Conservation (phyloP, 1,140 invertebrate genomes). For the Steinernema khuongi region DNA sequence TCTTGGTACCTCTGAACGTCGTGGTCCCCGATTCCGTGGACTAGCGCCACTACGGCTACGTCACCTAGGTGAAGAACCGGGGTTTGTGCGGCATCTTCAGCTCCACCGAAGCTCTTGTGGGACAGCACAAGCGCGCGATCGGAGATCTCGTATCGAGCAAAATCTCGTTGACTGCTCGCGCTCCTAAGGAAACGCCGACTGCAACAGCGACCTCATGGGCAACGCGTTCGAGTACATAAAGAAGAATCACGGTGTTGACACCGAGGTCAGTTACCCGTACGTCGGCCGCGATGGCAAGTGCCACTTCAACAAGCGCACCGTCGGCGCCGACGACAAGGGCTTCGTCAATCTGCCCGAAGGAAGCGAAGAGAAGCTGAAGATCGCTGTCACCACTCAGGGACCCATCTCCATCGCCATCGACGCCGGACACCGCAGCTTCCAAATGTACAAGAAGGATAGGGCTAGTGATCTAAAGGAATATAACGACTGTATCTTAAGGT, state of each 20-base stretch:
- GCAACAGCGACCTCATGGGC: slow-evolving; percentile 90
- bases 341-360: slow-evolving; percentile 71
- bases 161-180: slow-evolving; percentile 61
- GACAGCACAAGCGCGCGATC: slow-evolving; percentile 81
- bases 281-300: slow-evolving; percentile 68
- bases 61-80: slow-evolving; percentile 86
- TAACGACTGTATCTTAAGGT: not conserved
- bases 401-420: not conserved
- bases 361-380: slow-evolving; percentile 67
- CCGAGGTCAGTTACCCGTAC: slow-evolving; percentile 83
- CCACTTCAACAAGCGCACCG: slow-evolving; percentile 68
- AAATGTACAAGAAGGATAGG: not conserved
- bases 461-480: not conserved
- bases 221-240: slow-evolving; percentile 76
- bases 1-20: slow-evolving; percentile 36
- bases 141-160: slow-evolving; percentile 82
- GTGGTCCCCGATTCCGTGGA: slow-evolving; percentile 66
- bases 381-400: not conserved
- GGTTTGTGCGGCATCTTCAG: slow-evolving; percentile 83
- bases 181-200: slow-evolving; percentile 85
- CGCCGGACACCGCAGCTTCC: not conserved
- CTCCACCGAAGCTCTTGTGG: slow-evolving; percentile 87
- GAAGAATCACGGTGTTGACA: slow-evolving; percentile 81
- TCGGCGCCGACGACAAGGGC: slow-evolving; percentile 76
- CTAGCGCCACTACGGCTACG: slow-evolving; percentile 76